Evolutionary conservation across 2,797 vertebrate genomes (phyloP), one percentile per base, ranked within the genome.

Genomic region (Anniella stebbinsi): DNA sequence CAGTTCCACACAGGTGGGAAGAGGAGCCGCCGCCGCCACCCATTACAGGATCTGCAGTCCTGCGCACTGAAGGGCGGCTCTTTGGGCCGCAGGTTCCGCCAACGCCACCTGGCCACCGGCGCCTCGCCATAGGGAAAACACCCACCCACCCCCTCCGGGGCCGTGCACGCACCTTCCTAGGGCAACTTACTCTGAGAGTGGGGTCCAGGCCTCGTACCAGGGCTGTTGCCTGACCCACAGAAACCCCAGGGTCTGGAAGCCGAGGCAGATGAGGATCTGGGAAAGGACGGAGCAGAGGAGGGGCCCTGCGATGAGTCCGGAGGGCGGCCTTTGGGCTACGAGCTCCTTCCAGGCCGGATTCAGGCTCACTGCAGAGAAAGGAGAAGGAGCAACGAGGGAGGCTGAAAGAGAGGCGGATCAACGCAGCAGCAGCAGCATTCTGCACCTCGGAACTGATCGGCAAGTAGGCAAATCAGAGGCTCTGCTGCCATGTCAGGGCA

Each of bases 331-430:
- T 51, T 96, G 98, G 0, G 99, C 95, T 82, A 99, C 99, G 63
- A 99, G 98, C 89, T 99, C 98, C 93, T 98, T 98, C 98, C 99
- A 99, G 0, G 99, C 98, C 36, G 98, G 98, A 93, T 99, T 99
- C 96, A 99, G 97, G 98, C 99, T 99, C 99, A 99, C 99, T 99
- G 95, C 48, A 89, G 91, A 87, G 36, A 92, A 90, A 87, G 67
- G 90, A 89, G 60, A 84, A 3, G 70, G 88, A 45, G 48, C 87
- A n/a, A 30, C 23, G 17, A 38, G 41, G 21, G 4, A 10, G 41
- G 30, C 9, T 3, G 21, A 13, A 12, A 2, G 2, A 1, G 12
- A 25, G 15, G 8, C 36, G 41, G 6, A 6, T 15, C 72, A 1
- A 1, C 38, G 2, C 0, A 13, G 73, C 41, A 23, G 2, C 0